Evolutionary conservation across 2,113 vertebrate genomes (phyloP).

Genomic region (Callithrix jacchus): DNA sequence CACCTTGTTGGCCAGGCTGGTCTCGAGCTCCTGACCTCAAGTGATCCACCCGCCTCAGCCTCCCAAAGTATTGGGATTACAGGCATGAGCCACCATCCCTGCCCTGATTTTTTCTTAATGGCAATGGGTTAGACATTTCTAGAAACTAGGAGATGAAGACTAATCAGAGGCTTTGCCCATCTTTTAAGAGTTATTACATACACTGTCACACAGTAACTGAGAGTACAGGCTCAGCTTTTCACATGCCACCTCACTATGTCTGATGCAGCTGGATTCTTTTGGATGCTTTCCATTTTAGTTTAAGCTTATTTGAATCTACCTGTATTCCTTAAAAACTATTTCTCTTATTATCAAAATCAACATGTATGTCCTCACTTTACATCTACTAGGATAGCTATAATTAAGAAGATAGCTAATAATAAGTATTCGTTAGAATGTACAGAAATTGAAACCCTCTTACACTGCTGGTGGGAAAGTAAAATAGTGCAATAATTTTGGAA

Average conservation of each 20-base stretch:
- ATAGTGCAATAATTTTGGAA: not conserved
- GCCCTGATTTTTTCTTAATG: not conserved
- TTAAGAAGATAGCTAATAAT: not conserved
- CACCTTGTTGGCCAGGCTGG: no score
- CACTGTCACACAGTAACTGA: not conserved
- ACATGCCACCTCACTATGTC: not conserved
- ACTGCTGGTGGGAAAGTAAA: not conserved
- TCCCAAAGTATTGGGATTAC: no score
- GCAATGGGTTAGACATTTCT: not conserved
- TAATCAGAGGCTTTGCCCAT: not conserved
- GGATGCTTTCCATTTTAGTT: not conserved
- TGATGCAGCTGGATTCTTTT: not conserved
- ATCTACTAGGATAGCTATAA: not conserved
- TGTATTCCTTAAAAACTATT: not conserved
- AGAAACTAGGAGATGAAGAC: not conserved
- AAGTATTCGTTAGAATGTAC: not conserved
- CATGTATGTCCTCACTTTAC: not conserved
- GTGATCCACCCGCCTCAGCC: no score
- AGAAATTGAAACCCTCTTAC: not conserved
- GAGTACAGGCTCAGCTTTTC: not conserved
- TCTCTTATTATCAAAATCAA: not conserved
- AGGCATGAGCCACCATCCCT: no score
- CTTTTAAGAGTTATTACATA: not conserved
- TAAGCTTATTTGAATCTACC: not conserved
- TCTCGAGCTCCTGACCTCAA: no score